These are phyloP conservation scores for Scaptodrosophila lebanonensis DNA, from an alignment of 1,140 invertebrate genomes.

Conservation along the genomic window DNA sequence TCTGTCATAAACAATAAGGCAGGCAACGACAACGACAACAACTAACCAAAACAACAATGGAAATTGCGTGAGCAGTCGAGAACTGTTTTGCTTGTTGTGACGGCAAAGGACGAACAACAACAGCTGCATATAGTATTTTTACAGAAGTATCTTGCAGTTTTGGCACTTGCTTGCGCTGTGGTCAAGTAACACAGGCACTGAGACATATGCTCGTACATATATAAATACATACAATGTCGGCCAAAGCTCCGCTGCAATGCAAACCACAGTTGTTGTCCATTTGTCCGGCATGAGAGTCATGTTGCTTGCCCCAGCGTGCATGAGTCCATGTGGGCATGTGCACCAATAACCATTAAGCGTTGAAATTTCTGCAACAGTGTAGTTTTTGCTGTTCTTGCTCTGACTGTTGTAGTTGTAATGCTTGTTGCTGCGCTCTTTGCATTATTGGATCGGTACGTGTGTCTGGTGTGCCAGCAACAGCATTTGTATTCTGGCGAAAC, in stretches of 20 bases:
- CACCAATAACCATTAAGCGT: conserved; percentile 70
- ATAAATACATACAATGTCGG: too few species aligned
- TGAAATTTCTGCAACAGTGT: conserved; percentile 59
- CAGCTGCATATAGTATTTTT: conserved; percentile 2
- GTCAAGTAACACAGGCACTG: conserved; percentile 28
- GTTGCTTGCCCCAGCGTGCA: conserved; percentile 38
- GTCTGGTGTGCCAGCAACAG: conserved; percentile 29
- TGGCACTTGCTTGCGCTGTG: conserved; percentile 57
- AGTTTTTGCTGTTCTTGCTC: conserved; percentile 27
- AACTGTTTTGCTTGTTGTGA: conserved; percentile 57
- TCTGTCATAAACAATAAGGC: conserved; percentile 53
- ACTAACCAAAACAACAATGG: conserved; percentile 36
- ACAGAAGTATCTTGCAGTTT: conserved; percentile 32
- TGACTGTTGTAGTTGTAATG: conserved; percentile 14
- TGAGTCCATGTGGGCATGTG: conserved; percentile 29
- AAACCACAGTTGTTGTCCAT: conserved; percentile 59
- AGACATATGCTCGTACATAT: too few species aligned
- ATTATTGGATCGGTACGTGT: conserved; percentile 19
- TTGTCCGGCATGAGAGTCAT: conserved; percentile 67
- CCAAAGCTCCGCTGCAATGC: conserved; percentile 24
- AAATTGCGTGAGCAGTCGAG: conserved; percentile 63
- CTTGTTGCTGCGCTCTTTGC: conserved; percentile 18
- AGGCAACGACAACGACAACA: conserved; percentile 1
- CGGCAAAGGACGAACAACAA: conserved; percentile 5
- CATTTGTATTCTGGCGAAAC: conserved; percentile 50